Conservation (phyloP, 1,140 invertebrate species). For the Anastrepha obliqua region DNA sequence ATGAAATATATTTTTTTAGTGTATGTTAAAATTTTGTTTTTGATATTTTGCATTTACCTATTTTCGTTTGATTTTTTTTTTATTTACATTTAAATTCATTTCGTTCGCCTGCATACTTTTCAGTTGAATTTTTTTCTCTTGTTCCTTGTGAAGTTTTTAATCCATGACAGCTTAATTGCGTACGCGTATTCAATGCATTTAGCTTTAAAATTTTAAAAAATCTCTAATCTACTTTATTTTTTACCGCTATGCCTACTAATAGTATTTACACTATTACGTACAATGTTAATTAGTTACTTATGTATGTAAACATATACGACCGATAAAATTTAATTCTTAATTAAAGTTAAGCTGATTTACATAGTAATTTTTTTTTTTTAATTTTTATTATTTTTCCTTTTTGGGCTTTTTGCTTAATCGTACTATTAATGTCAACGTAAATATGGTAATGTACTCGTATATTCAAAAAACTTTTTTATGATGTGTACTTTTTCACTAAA, state of each 20-base stretch:
- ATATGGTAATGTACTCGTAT: too few species aligned
- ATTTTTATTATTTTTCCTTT: background rate
- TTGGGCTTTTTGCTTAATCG: too few species aligned
- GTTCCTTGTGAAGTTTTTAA: background rate
- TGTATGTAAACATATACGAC: background rate
- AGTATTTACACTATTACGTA: slow-evolving; percentile 13
- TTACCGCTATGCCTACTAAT: slow-evolving; percentile 20
- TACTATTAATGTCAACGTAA: slow-evolving; percentile 1
- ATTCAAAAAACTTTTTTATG: background rate
- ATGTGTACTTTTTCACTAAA: slow-evolving; percentile 23
- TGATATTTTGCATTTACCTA: too few species aligned
- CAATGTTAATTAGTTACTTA: background rate
- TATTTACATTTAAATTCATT: slow-evolving; percentile 44
- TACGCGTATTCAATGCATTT: slow-evolving; percentile 28
- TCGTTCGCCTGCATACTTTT: slow-evolving; percentile 24
- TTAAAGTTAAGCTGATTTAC: slow-evolving; percentile 44
- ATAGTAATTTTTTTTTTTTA: background rate
- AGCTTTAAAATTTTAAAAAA: slow-evolving; percentile 55
- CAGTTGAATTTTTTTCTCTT: background rate
- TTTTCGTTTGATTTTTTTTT: background rate
- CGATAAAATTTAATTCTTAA: slow-evolving; percentile 43
- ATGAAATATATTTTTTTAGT: background rate
- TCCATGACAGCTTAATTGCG: slow-evolving; percentile 36
- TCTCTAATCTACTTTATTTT: slow-evolving; percentile 33
- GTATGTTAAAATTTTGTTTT: slow-evolving; percentile 8